Conservation (phyloP, 2,797 vertebrate genomes). For the Cephalopachus bancanus region DNA sequence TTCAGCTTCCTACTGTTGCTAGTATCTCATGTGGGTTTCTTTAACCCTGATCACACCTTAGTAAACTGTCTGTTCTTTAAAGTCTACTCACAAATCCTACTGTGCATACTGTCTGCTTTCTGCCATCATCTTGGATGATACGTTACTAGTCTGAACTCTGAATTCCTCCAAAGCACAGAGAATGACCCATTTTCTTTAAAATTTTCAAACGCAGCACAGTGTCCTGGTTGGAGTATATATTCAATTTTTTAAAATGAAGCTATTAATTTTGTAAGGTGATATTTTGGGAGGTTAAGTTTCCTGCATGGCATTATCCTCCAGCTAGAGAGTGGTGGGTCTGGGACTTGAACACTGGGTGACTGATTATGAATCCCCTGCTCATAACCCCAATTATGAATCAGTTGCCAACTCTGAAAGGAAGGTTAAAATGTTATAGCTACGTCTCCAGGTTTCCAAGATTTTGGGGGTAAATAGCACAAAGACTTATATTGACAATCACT, state of each 20-base stretch:
- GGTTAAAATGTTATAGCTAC: not conserved
- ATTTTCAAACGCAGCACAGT: not conserved
- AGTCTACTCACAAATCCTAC: not conserved
- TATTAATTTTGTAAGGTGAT: not conserved
- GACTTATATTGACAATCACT: slow-evolving; percentile 26
- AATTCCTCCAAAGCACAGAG: not conserved
- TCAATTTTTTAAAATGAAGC: not conserved
- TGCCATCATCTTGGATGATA: not conserved
- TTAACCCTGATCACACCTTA: not conserved
- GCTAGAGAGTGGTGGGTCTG: not conserved
- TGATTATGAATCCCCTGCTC: not conserved
- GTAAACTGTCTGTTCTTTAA: not conserved
- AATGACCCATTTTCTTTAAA: not conserved
- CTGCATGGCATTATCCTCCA: not conserved
- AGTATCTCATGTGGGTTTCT: not conserved
- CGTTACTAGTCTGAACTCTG: not conserved
- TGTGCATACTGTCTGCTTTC: not conserved
- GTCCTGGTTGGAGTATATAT: not conserved
- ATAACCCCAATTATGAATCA: not conserved
- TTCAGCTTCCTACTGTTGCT: not conserved
- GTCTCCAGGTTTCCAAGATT: not conserved
- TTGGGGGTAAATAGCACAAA: slow-evolving; percentile 42
- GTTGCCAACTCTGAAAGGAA: not conserved
- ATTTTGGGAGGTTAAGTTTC: not conserved
- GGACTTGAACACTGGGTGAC: not conserved